Percentiles rank a stretch among this genome's conserved stretches.
These are phyloP conservation scores for Bursaphelenchus okinawaensis DNA, from an alignment of 2,888 invertebrate species.

Conservation along the genomic window DNA sequence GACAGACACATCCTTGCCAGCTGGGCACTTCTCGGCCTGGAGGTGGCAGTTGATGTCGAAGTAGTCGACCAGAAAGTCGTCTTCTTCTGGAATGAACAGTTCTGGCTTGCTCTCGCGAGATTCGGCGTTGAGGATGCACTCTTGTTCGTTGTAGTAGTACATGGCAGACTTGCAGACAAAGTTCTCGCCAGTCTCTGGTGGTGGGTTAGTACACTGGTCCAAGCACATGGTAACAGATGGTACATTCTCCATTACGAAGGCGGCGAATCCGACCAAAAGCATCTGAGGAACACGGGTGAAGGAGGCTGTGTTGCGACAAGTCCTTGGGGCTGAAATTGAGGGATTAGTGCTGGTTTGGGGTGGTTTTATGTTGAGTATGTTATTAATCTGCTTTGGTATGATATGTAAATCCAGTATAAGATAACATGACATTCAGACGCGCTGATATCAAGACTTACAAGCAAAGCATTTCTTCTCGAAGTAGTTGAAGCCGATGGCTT, in stretches of 20 bases:
- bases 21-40: slow-evolving; percentile 48
- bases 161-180: slow-evolving; percentile 58
- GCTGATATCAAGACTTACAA: slow-evolving; percentile 33
- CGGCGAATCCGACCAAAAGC: slow-evolving; percentile 58
- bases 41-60: slow-evolving; percentile 56
- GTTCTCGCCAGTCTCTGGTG: slow-evolving; percentile 55
- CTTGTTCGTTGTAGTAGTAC: slow-evolving; percentile 58
- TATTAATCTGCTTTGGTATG: too few species aligned
- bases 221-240: slow-evolving; percentile 57
- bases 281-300: slow-evolving; percentile 56
- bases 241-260: slow-evolving; percentile 58
- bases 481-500: slow-evolving; percentile 50
- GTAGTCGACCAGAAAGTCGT: slow-evolving; percentile 53
- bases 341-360: too few species aligned
- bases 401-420: too few species aligned
- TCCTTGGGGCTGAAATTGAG: slow-evolving; percentile 50
- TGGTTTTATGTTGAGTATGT: too few species aligned
- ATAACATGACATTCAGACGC: neutral
- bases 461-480: slow-evolving; percentile 58
- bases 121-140: slow-evolving; percentile 58
- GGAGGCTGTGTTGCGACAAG: slow-evolving; percentile 54
- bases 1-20: slow-evolving; percentile 39
- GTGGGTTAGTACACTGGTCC: slow-evolving; percentile 56
- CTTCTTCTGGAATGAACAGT: slow-evolving; percentile 55
- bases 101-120: slow-evolving; percentile 53